These are phyloP conservation scores for Panurus biarmicus DNA, from an alignment of 2,113 vertebrate species.

Conservation along the genomic window DNA sequence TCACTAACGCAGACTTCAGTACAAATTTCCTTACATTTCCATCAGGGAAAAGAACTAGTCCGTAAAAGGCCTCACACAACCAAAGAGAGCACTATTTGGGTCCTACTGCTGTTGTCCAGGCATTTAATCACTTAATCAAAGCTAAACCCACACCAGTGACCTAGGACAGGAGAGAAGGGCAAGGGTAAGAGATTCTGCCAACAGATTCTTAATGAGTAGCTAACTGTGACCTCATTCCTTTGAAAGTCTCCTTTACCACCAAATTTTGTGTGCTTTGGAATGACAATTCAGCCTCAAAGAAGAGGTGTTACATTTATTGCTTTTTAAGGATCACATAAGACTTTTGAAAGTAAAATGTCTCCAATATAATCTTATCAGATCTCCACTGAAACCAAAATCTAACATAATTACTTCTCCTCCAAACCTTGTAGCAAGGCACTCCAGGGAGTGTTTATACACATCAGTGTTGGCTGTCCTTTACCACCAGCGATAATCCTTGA, in stretches of 20 bases:
- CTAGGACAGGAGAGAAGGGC: neutral
- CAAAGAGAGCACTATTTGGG: neutral
- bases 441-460: constrained; percentile 3
- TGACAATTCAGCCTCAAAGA: neutral
- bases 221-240: neutral
- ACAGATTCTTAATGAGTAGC: neutral
- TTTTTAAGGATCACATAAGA: constrained; percentile 13
- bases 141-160: neutral
- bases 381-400: constrained; percentile 41
- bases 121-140: neutral
- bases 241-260: neutral
- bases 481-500: constrained; percentile 28
- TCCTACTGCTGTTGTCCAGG: neutral
- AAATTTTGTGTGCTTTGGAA: neutral
- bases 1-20: neutral
- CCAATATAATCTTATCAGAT: constrained; percentile 41
- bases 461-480: constrained; percentile 44
- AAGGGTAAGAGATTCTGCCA: neutral
- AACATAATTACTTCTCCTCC: constrained; percentile 42
- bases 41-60: neutral
- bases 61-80: neutral
- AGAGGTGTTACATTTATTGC: neutral
- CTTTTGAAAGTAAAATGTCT: constrained; percentile 35
- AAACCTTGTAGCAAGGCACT: constrained; percentile 23
- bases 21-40: neutral